A percentile compares a stretch with the other conserved stretches of the same genome.
phyloP scores from a whole-genome alignment of 2,888 invertebrate species.

The Macaria notata region DNA sequence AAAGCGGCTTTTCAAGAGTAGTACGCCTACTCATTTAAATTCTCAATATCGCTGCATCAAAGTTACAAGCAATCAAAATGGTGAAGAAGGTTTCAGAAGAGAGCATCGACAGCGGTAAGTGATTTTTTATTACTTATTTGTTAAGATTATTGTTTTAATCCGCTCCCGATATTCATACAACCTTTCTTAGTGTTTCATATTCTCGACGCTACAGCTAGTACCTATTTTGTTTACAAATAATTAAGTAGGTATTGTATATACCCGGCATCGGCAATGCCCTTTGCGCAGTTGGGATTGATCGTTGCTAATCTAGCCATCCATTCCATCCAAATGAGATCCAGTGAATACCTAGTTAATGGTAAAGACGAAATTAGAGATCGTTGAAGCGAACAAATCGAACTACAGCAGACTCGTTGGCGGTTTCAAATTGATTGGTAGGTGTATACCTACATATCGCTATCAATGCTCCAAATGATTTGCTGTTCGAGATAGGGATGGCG shows the following conservation, averaged over 20 bases:
- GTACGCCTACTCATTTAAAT: slow-evolving; percentile 72
- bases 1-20: slow-evolving; percentile 81
- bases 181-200: no score
- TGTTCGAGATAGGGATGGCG: no score
- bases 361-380: slow-evolving; percentile 13
- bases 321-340: slow-evolving; percentile 7
- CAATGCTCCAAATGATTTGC: no score
- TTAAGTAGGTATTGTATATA: slow-evolving; percentile 21
- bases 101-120: slow-evolving; percentile 81
- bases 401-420: neutral
- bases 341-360: slow-evolving; percentile 2
- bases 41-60: slow-evolving; percentile 69
- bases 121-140: slow-evolving; percentile 20
- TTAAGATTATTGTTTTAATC: no score
- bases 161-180: no score
- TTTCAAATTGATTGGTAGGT: no score
- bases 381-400: slow-evolving; percentile 6
- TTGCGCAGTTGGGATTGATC: slow-evolving; percentile 44
- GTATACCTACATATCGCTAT: no score
- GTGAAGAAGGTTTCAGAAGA: slow-evolving; percentile 82
- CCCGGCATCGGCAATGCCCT: slow-evolving; percentile 40
- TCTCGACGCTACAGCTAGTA: neutral
- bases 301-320: slow-evolving; percentile 25
- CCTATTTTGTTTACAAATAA: slow-evolving; percentile 29
- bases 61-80: slow-evolving; percentile 74